Conservation (phyloP, 1,140 invertebrate species). For the Plodia interpunctella region DNA sequence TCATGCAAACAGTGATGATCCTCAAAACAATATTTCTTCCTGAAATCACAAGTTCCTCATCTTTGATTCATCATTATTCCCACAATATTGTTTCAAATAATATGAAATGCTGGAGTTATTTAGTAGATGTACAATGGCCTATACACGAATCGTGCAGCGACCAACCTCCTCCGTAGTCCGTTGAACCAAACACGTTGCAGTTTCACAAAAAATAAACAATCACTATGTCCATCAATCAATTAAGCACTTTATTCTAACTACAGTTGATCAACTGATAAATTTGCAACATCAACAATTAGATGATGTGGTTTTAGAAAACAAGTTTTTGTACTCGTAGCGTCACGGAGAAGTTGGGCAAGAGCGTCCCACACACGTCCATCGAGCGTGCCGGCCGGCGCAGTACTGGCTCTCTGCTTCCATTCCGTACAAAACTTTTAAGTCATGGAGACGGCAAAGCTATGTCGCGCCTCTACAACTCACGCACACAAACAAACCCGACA, state of each 20-base stretch:
- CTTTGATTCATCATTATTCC: no score
- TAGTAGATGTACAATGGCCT: constrained; percentile 57
- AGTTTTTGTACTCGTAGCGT: constrained; percentile 54
- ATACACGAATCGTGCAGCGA: constrained; percentile 57
- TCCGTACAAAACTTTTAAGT: constrained; percentile 75
- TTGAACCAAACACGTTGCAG: constrained; percentile 75
- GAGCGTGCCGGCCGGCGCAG: constrained; percentile 65
- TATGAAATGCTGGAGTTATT: constrained; percentile 53
- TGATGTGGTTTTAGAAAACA: constrained; percentile 31
- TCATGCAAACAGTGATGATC: no score
- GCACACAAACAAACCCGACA: constrained; percentile 57
- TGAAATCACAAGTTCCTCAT: no score
- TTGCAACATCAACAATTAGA: constrained; percentile 20
- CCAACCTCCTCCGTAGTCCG: constrained; percentile 69
- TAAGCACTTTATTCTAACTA: constrained; percentile 43
- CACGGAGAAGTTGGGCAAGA: constrained; percentile 58
- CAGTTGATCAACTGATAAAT: constrained; percentile 23
- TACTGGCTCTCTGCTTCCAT: constrained; percentile 66
- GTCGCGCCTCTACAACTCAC: constrained; percentile 74
- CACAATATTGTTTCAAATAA: not conserved
- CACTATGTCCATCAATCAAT: constrained; percentile 32
- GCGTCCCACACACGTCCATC: constrained; percentile 47
- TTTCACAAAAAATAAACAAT: constrained; percentile 71
- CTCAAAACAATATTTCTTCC: no score
- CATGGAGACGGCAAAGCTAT: constrained; percentile 76